Evolutionary conservation across 2,113 vertebrate genomes (phyloP), one percentile per base, ranked within the genome.

Genomic region (Istiophorus platypterus): DNA sequence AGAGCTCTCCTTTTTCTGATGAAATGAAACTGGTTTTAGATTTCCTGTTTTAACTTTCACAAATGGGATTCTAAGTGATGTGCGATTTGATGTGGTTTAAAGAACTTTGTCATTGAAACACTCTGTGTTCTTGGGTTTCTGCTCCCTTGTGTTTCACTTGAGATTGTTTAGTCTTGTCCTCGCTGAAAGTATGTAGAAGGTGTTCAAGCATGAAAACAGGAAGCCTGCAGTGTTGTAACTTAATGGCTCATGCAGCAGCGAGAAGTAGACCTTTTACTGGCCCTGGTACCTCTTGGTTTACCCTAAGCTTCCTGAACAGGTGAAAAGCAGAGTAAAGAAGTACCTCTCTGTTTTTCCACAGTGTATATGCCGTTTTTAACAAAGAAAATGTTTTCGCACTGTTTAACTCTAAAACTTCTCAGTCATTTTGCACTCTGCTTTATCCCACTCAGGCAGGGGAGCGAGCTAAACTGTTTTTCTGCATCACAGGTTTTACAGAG

Each of bases 121-220:
- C 66, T 72, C 76, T 80, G 62, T 86, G 56, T 71, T 87, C 81
- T 72, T 52, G 24, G 54, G 71, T 88, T 85, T 85, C 63, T 86
- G 51, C 62, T 84, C 74, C 59, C 79, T 54, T 76, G 80, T 85
- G 85, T 78, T 85, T 78, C 63, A 52, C 73, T 85, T 37, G 39
- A 86, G 85, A 87, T 89, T 91, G 88, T 91, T 89, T 62, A 62
- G 74, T 88, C 87, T 82, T 85, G 89, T 89, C 84, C 85, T 81
- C 41, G 72, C 79, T 91, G 74, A 91, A 85, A 85, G 91, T 88
- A 80, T 88, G 82, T 84, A 66, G 86, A 86, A 81, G 77, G 88
- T 90, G 88, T 89, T 88, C 78, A 80, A 77, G 91, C 84, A 76
- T 89, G 85, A 91, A 92, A 92, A 84, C 82, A 90, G 88, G 86